A percentile compares a stretch with the other conserved stretches of the same genome.
phyloP scores from a whole-genome alignment of 1,140 invertebrate species.

The Lucilia cuprina region DNA sequence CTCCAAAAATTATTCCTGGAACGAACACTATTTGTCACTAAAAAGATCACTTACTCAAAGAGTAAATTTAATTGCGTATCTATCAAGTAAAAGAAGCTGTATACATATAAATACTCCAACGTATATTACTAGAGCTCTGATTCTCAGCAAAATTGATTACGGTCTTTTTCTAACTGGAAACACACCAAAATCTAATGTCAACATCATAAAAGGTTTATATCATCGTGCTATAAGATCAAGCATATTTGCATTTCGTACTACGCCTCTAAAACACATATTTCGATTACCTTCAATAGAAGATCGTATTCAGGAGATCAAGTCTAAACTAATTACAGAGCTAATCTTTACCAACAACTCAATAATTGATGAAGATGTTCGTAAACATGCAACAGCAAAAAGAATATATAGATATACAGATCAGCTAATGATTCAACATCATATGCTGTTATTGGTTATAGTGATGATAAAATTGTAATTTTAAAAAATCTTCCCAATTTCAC shows the following conservation, averaged over 20 bases:
- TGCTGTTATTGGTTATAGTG: neutral
- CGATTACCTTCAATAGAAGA: neutral
- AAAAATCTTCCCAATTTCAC: neutral
- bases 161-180: constrained; percentile 35
- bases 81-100: constrained; percentile 33
- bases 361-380: neutral
- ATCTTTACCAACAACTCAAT: neutral
- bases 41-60: constrained; percentile 9
- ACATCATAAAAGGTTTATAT: neutral
- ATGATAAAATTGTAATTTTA: neutral
- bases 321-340: neutral
- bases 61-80: constrained; percentile 13
- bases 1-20: constrained; percentile 42
- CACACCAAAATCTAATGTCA: neutral
- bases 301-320: neutral
- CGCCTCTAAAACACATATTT: neutral
- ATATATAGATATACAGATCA: neutral
- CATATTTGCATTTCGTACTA: neutral
- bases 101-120: constrained; percentile 34
- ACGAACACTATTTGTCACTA: constrained; percentile 35
- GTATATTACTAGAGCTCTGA: constrained; percentile 34
- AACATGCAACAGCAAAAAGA: neutral
- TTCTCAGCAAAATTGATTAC: constrained; percentile 38
- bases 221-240: neutral
- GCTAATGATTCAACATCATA: too few species aligned